phyloP scores from a whole-genome alignment of 2,113 vertebrate genomes.

The Cygnus buccinator region DNA sequence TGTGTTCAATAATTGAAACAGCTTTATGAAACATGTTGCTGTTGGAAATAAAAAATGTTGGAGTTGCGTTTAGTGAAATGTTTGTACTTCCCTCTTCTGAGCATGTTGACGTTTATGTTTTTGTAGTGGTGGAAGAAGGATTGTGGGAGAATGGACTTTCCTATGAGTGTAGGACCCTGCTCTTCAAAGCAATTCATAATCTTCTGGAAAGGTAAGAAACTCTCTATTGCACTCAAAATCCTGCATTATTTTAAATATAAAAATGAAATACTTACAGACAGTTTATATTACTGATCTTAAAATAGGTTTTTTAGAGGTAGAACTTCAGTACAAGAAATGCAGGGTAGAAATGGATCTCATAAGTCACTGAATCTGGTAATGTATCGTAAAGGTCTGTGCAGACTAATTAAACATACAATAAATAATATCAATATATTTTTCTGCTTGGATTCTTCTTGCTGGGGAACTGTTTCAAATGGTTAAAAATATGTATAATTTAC shows the following conservation, averaged over 20 bases:
- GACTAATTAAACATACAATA: not conserved
- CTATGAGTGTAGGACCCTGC: slow-evolving; percentile 96
- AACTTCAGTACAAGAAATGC: not conserved
- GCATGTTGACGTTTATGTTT: slow-evolving; percentile 16
- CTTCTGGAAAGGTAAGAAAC: slow-evolving; percentile 93
- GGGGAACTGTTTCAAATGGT: not conserved
- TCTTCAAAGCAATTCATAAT: slow-evolving; percentile 99
- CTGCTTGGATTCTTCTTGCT: not conserved
- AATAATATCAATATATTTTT: not conserved
- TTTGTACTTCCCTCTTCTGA: not conserved
- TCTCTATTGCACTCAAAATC: not conserved
- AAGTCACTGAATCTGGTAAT: not conserved
- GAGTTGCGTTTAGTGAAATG: not conserved
- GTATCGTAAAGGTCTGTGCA: not conserved
- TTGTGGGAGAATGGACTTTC: slow-evolving; percentile 97
- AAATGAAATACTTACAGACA: not conserved
- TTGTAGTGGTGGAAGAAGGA: slow-evolving; percentile 94
- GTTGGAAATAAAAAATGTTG: not conserved
- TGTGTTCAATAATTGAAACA: not conserved
- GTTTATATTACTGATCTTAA: not conserved
- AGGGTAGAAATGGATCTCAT: not conserved
- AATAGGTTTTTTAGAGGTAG: not conserved
- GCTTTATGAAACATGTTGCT: not conserved
- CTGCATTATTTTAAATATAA: too few species aligned
- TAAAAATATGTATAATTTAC: not conserved